Evolutionary conservation across 2,888 invertebrate species (phyloP).

Genomic region (Acholoe squamosa): DNA sequence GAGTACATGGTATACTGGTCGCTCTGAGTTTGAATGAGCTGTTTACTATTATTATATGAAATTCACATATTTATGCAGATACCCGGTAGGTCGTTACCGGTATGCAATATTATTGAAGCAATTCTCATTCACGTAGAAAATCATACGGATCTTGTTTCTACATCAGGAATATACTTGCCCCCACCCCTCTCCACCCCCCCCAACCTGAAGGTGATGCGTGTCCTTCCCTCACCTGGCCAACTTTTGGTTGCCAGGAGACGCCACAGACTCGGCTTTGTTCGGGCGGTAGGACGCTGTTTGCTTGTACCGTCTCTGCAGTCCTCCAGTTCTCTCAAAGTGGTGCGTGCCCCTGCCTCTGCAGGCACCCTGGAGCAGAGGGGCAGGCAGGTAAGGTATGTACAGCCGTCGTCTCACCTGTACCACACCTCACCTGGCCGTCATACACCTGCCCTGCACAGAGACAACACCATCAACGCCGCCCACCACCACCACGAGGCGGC

Average conservation of each 20-base stretch:
- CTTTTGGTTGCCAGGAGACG: constrained; percentile 45
- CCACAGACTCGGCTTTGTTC: background rate
- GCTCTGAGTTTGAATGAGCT: background rate
- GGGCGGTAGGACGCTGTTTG: background rate
- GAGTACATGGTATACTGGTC: background rate
- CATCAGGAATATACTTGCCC: too few relatives aligned
- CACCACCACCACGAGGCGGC: background rate
- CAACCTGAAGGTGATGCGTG: background rate
- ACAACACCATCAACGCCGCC: background rate
- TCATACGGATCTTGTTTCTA: too few relatives aligned
- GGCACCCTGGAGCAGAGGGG: background rate
- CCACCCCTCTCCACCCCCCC: background rate
- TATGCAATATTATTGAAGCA: too few relatives aligned
- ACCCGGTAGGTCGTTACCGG: too few relatives aligned
- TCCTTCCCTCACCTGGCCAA: background rate
- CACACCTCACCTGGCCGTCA: background rate
- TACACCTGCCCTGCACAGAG: background rate
- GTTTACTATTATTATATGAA: too few relatives aligned
- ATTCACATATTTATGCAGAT: too few relatives aligned
- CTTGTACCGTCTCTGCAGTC: background rate
- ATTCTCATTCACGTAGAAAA: too few relatives aligned
- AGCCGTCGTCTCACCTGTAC: constrained; percentile 12
- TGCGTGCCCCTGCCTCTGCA: background rate
- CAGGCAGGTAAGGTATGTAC: background rate
- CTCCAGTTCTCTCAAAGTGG: background rate